phyloP scores from a whole-genome alignment of 1,140 invertebrate species.

The Berghia stephanieae region DNA sequence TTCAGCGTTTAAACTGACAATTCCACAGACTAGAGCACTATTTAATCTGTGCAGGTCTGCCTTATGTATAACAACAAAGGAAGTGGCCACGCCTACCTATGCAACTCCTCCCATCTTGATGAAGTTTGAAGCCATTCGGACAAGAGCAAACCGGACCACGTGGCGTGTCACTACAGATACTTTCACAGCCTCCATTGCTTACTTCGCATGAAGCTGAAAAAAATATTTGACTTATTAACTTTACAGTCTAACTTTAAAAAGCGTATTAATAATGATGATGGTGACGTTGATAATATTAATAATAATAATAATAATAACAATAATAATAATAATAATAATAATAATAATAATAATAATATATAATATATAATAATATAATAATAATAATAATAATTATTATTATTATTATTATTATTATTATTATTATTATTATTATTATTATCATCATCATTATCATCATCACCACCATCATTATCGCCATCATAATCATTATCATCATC shows the following conservation, averaged over 20 bases:
- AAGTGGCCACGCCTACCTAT: no score
- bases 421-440: constrained; percentile 8
- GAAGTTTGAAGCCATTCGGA: constrained; percentile 72
- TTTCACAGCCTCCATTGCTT: constrained; percentile 65
- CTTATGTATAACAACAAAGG: no score
- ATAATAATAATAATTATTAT: background rate
- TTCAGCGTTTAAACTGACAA: no score
- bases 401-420: no score
- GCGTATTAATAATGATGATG: background rate
- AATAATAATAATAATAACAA: background rate
- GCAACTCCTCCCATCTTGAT: constrained; percentile 71
- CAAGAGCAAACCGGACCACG: constrained; percentile 75
- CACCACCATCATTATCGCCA: background rate
- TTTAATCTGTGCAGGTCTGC: no score
- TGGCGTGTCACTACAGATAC: constrained; percentile 73
- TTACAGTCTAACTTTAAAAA: constrained; percentile 25
- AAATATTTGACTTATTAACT: constrained; percentile 36
- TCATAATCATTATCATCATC: no score
- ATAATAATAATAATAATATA: background rate
- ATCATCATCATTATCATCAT: constrained; percentile 5
- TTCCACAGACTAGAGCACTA: no score
- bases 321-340: background rate
- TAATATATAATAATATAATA: background rate
- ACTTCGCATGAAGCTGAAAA: constrained; percentile 59
- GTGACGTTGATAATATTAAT: background rate